Evolutionary conservation across 92 coral and sea anemone species (phyloP).

Genomic region (Actinostola sp.): DNA sequence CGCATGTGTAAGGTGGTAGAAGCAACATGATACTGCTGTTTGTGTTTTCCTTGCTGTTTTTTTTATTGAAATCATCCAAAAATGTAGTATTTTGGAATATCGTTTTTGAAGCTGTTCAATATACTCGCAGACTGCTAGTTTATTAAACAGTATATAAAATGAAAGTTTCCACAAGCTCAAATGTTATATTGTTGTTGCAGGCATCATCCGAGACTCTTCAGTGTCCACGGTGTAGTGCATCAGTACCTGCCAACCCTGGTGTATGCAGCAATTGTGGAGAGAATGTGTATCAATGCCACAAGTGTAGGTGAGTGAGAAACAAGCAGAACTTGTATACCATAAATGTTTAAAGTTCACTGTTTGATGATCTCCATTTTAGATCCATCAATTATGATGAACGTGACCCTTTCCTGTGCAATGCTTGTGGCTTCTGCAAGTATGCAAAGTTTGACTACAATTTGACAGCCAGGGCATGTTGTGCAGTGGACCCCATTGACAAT

Average conservation of each 20-base stretch:
- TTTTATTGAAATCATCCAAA: no score
- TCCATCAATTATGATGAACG: constrained; percentile 97
- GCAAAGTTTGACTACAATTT: constrained; percentile 98
- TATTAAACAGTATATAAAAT: no score
- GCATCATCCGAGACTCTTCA: constrained; percentile 97
- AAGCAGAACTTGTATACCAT: no score
- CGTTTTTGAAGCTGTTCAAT: no score
- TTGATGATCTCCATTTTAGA: constrained; percentile 57
- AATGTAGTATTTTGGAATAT: no score
- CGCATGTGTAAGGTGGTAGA: no score
- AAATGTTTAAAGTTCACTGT: no score
- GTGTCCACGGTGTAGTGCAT: constrained; percentile 98
- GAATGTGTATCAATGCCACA: constrained; percentile 99
- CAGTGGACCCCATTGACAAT: constrained; percentile 98
- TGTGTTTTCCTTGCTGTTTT: no score
- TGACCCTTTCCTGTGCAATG: constrained; percentile 97
- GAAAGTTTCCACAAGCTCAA: no score
- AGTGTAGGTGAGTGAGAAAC: constrained; percentile 78
- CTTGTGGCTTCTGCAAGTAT: constrained; percentile 98
- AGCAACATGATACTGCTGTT: no score
- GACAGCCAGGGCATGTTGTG: constrained; percentile 98
- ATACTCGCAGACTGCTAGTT: no score
- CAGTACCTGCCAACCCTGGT: constrained; percentile 98
- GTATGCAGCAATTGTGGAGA: constrained; percentile 99
- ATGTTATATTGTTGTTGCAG: constrained; percentile 29